Evolutionary conservation across 2,888 invertebrate species (phyloP).

Genomic region (Eucera pruinosa): DNA sequence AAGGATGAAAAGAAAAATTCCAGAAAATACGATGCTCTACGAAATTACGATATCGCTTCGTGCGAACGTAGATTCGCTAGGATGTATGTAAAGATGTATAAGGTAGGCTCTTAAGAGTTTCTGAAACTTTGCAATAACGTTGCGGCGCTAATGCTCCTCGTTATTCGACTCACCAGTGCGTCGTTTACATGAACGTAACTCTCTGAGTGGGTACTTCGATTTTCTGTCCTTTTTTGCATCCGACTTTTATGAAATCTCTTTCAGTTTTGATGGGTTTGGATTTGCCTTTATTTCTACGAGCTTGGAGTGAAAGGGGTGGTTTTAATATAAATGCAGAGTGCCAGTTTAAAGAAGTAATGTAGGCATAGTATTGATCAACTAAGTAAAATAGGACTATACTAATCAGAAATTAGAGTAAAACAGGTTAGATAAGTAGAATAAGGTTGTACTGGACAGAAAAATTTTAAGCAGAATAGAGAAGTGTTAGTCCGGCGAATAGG

Average conservation of each 20-base stretch:
- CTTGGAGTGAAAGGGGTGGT: too few species aligned
- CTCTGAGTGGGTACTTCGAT: constrained; percentile 17
- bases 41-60: constrained; percentile 19
- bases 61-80: constrained; percentile 1
- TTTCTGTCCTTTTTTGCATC: not conserved
- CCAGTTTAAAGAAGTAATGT: too few species aligned
- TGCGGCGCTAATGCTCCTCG: constrained; percentile 9
- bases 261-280: not conserved
- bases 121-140: constrained; percentile 17
- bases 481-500: too few species aligned
- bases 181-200: constrained; percentile 30
- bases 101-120: constrained; percentile 14
- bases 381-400: too few species aligned
- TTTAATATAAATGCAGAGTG: too few species aligned
- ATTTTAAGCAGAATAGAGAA: too few species aligned
- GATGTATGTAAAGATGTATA: not conserved
- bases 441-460: too few species aligned
- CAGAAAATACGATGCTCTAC: constrained; percentile 30
- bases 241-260: not conserved
- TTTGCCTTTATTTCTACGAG: not conserved
- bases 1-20: constrained; percentile 33
- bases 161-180: constrained; percentile 23
- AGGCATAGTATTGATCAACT: too few species aligned
- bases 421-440: too few species aligned
- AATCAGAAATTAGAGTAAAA: too few species aligned